phyloP scores from a whole-genome alignment of 2,113 vertebrate genomes.

The Amia ocellicauda region DNA sequence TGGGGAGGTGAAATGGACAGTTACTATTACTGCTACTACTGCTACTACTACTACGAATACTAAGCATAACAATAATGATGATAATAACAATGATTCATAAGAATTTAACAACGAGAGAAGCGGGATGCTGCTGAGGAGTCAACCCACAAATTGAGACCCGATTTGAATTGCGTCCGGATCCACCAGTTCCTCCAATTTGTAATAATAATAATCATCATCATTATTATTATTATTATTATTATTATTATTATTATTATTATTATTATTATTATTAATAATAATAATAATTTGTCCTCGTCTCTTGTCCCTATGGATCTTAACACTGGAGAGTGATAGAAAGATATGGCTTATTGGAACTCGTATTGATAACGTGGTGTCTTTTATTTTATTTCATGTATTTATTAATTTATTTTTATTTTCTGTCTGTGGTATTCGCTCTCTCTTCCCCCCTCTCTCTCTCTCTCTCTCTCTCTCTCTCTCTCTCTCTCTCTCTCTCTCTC shows the following conservation, averaged over 20 bases:
- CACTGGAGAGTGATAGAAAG: conserved; percentile 44
- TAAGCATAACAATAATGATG: too few relatives aligned
- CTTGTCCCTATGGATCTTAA: conserved; percentile 51
- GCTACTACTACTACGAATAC: too few relatives aligned
- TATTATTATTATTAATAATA: too few relatives aligned
- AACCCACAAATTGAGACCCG: conserved; percentile 38
- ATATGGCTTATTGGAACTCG: conserved; percentile 51
- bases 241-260: too few relatives aligned
- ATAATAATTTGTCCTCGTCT: too few relatives aligned
- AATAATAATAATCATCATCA: too few relatives aligned
- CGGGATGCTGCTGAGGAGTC: conserved; percentile 48
- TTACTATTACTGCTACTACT: too few relatives aligned
- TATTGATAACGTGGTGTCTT: conserved; percentile 34
- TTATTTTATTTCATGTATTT: conserved; percentile 38
- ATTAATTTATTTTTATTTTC: too few relatives aligned
- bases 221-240: too few relatives aligned
- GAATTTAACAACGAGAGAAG: conserved; percentile 50
- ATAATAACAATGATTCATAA: conserved; percentile 32
- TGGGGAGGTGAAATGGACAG: conserved; percentile 38
- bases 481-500: conserved; percentile 44
- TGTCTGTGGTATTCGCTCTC: too few relatives aligned
- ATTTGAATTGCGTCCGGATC: conserved; percentile 21
- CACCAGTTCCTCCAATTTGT: conserved; percentile 27
- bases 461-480: conserved; percentile 33
- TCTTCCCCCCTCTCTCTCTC: too few relatives aligned